A percentile compares a stretch with the other conserved stretches of the same genome.
Conservation (phyloP, 2,113 vertebrate species). For the Macrotus californicus region DNA sequence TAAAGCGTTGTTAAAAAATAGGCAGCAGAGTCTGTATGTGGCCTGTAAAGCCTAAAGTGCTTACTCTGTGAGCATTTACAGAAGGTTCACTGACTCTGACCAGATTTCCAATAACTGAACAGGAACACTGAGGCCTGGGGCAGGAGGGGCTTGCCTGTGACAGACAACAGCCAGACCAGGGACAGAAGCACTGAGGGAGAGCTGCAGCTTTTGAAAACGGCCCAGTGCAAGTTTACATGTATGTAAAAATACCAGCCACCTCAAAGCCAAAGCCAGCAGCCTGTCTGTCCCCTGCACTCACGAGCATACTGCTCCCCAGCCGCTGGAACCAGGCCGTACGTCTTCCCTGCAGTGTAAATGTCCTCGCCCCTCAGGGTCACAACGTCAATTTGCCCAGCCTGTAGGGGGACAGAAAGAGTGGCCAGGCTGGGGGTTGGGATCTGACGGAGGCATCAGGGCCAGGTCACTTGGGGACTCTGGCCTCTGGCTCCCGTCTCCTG, state of each 20-base stretch:
- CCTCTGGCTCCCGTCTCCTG: not conserved
- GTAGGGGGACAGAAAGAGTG: not conserved
- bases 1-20: not conserved
- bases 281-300: conserved; percentile 56
- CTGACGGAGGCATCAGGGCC: not conserved
- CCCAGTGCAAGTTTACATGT: not conserved
- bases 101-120: not conserved
- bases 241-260: not conserved
- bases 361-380: conserved; percentile 89
- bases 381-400: conserved; percentile 87
- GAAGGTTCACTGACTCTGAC: not conserved
- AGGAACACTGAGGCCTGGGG: not conserved
- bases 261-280: accelerated
- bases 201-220: not conserved
- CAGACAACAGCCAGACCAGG: not conserved
- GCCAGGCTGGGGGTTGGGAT: not conserved
- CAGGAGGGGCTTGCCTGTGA: not conserved
- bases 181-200: not conserved
- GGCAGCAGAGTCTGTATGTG: not conserved
- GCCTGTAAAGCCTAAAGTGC: not conserved
- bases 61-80: not conserved
- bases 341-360: conserved; percentile 91
- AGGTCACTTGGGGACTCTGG: not conserved
- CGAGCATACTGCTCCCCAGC: conserved; percentile 90
- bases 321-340: conserved; percentile 88